Conservation (phyloP, 2,888 invertebrate genomes). For the Frankliniella fusca region DNA sequence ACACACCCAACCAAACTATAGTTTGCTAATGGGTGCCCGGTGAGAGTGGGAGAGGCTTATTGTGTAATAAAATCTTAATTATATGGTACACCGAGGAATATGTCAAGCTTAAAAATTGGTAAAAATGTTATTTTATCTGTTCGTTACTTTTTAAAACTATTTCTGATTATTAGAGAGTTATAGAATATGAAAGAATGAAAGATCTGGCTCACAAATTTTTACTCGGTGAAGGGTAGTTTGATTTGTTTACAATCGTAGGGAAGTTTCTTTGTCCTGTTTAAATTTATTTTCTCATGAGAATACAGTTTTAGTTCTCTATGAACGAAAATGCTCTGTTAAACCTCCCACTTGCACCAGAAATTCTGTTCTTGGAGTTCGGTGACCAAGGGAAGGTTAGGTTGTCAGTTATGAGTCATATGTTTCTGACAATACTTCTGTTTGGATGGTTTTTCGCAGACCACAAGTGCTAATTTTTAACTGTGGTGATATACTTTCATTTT, state of each 20-base stretch:
- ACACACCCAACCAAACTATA: slow-evolving; percentile 2
- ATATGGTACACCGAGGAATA: slow-evolving; percentile 40
- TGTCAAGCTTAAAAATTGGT: slow-evolving; percentile 44
- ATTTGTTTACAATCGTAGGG: slow-evolving; percentile 25
- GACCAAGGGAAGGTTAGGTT: background rate
- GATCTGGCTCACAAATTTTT: slow-evolving; percentile 27
- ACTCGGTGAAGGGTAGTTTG: slow-evolving; percentile 21
- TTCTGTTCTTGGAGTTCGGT: background rate
- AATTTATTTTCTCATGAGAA: no score
- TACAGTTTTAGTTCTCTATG: no score
- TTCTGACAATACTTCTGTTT: background rate
- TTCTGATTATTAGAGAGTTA: background rate
- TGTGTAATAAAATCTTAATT: slow-evolving; percentile 34
- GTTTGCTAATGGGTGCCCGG: slow-evolving; percentile 38
- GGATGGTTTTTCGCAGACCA: no score
- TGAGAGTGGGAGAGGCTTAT: slow-evolving; percentile 38
- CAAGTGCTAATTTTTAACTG: no score
- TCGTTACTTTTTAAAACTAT: background rate
- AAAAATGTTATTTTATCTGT: slow-evolving; percentile 34
- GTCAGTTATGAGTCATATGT: slow-evolving; percentile 13
- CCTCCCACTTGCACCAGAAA: background rate
- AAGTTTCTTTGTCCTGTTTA: slow-evolving; percentile 3
- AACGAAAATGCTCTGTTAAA: no score
- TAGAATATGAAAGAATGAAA: slow-evolving; percentile 27
- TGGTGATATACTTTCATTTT: background rate